Evolutionary conservation across 2,113 vertebrate species (phyloP).

Genomic region (Myotis davidii): DNA sequence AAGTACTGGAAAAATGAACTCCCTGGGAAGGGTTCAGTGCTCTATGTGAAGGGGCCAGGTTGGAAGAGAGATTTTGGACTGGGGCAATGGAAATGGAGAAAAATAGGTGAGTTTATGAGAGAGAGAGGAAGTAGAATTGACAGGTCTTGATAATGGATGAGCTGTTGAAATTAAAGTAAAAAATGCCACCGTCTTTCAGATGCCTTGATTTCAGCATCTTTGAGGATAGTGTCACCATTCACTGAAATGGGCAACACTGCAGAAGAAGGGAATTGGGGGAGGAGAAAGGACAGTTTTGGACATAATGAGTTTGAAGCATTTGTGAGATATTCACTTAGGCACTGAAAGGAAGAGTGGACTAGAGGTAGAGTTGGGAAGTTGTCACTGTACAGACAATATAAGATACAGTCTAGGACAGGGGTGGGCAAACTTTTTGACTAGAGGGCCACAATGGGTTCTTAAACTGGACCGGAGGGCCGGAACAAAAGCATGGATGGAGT

Average conservation of each 20-base stretch:
- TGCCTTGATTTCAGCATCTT: not conserved
- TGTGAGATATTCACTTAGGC: not conserved
- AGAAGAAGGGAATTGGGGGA: not conserved
- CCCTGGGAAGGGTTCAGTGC: not conserved
- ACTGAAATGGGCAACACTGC: not conserved
- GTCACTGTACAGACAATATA: not conserved
- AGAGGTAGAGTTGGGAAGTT: not conserved
- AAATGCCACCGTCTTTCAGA: not conserved
- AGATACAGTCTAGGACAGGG: not conserved
- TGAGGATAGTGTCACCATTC: not conserved
- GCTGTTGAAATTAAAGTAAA: not conserved
- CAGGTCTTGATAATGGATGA: not conserved
- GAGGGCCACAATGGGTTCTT: too few relatives aligned
- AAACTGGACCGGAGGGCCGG: too few relatives aligned
- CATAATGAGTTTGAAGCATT: not conserved
- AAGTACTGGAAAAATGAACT: not conserved
- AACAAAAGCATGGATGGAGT: too few relatives aligned
- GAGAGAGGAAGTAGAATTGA: not conserved
- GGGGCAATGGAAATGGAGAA: not conserved
- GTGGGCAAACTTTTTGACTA: too few relatives aligned
- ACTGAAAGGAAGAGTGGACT: not conserved
- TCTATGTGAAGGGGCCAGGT: not conserved
- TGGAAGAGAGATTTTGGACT: not conserved
- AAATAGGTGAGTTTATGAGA: not conserved
- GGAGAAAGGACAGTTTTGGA: not conserved